Conservation (phyloP, 2,113 vertebrate species). For the Crotalus tigris region DNA sequence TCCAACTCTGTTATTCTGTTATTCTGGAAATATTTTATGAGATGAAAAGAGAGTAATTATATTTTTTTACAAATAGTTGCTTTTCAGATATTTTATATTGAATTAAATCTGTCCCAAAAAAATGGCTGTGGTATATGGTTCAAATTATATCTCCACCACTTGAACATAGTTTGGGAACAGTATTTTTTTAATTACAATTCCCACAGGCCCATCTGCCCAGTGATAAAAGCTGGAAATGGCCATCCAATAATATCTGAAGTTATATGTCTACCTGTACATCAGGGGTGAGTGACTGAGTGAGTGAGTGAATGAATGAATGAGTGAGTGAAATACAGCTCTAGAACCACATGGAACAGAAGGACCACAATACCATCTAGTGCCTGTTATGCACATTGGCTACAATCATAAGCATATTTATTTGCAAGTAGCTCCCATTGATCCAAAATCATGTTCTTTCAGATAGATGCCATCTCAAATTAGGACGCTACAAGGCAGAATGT, state of each 20-base stretch:
- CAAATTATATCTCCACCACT: neutral
- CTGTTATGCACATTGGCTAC: neutral
- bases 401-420: neutral
- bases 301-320: too few species aligned
- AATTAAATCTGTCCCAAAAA: neutral
- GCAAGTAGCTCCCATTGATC: neutral
- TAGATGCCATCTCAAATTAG: neutral
- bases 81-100: neutral
- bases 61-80: neutral
- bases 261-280: neutral
- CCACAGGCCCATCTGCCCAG: neutral
- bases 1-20: too few species aligned
- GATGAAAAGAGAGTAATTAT: neutral
- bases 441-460: neutral
- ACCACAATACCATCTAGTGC: constrained; percentile 60
- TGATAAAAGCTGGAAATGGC: neutral
- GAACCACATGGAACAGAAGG: constrained; percentile 24
- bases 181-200: neutral
- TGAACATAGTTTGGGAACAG: neutral
- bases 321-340: constrained; percentile 7
- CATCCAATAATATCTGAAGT: neutral
- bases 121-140: neutral
- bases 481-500: neutral
- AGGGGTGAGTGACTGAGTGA: too few species aligned
- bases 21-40: neutral